These are phyloP conservation scores for Poeciliopsis prolifica DNA, from an alignment of 2,113 vertebrate species.

Conservation along the genomic window DNA sequence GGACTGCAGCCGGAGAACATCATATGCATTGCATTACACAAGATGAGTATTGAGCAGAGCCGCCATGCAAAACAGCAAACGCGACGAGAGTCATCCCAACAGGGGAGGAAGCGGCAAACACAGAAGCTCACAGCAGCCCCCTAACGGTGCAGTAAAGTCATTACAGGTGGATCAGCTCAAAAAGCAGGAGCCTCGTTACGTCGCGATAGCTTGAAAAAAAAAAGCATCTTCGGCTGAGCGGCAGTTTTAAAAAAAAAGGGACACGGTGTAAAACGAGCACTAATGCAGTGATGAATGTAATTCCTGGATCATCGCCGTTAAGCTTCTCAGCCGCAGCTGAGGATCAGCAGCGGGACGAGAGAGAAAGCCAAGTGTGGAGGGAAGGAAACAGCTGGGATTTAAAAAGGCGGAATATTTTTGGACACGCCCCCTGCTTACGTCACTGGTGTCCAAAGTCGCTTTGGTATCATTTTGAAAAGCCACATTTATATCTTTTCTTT, in stretches of 20 bases:
- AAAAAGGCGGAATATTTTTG: conserved; percentile 3
- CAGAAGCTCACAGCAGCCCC: conserved; percentile 34
- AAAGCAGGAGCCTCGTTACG: neutral
- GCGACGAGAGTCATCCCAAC: neutral
- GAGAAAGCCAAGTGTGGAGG: neutral
- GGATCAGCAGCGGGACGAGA: conserved; percentile 15
- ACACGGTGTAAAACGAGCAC: neutral
- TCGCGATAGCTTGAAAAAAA: neutral
- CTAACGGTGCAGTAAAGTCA: conserved; percentile 41
- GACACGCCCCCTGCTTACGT: neutral
- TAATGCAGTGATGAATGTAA: conserved; percentile 13
- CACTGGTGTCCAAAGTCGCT: neutral
- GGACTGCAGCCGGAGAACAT: neutral
- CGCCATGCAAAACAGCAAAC: neutral
- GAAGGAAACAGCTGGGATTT: conserved; percentile 12
- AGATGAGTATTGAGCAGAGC: neutral
- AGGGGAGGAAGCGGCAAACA: conserved; percentile 2
- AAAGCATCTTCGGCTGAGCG: neutral
- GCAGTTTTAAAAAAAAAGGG: neutral
- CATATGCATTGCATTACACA: neutral
- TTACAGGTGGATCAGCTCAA: conserved; percentile 15
- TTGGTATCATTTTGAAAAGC: too few species aligned
- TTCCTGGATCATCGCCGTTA: conserved; percentile 22
- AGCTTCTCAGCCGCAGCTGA: conserved; percentile 23
- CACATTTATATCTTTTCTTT: too few species aligned